These are phyloP conservation scores for Anoplolepis gracilipes DNA, from an alignment of 1,140 invertebrate genomes.

Conservation along the genomic window DNA sequence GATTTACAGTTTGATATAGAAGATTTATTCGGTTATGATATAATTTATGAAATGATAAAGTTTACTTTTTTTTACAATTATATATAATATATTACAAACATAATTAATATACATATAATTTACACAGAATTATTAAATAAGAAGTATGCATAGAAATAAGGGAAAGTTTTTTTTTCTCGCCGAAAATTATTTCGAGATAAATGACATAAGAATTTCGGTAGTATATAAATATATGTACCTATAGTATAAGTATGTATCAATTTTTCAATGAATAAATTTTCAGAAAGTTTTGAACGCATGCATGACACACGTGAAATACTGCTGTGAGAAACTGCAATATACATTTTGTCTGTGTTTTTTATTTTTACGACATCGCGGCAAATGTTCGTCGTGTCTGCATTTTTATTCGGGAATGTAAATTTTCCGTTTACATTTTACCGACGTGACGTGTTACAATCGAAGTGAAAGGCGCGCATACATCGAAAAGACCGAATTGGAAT, in stretches of 20 bases:
- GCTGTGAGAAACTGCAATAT: background rate
- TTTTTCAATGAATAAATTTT: background rate
- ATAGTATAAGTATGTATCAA: background rate
- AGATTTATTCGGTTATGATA: background rate
- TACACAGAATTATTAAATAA: background rate
- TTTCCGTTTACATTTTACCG: constrained; percentile 7
- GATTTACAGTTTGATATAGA: background rate
- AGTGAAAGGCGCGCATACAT: background rate
- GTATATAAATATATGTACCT: no score
- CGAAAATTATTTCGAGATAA: background rate
- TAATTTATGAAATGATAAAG: background rate
- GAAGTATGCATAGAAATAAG: no score
- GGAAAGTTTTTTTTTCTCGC: no score
- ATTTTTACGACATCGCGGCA: background rate
- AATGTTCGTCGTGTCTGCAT: background rate
- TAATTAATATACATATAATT: background rate
- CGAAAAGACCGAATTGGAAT: background rate
- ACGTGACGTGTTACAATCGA: background rate
- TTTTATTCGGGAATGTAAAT: constrained; percentile 22
- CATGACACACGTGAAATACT: background rate
- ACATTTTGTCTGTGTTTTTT: background rate
- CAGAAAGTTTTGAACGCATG: background rate
- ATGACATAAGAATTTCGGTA: background rate
- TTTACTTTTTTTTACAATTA: background rate
- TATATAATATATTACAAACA: no score